Evolutionary conservation across 2,797 vertebrate genomes (phyloP).

Genomic region (Danio tinwini): DNA sequence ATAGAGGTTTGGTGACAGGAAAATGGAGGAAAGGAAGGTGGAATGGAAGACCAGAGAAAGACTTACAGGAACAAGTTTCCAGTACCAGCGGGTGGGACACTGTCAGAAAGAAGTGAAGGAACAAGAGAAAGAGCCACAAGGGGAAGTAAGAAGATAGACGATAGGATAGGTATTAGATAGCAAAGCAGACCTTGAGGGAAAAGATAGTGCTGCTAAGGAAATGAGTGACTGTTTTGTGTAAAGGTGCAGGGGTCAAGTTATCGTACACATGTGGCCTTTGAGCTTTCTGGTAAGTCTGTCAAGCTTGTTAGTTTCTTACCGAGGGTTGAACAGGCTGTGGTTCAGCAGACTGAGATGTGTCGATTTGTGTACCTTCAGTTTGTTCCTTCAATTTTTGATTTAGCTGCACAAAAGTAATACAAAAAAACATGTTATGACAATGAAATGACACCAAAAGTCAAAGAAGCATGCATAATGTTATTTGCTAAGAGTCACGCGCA

Average conservation of each 20-base stretch:
- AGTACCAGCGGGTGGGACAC: conserved; percentile 86
- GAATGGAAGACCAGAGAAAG: conserved; percentile 72
- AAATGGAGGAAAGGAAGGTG: conserved; percentile 67
- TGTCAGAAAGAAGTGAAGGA: conserved; percentile 69
- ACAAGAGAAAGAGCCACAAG: conserved; percentile 60
- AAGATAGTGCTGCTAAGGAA: conserved; percentile 50
- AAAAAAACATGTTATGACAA: conserved; percentile 3
- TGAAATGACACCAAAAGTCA: conserved; percentile 6
- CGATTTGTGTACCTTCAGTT: conserved; percentile 75
- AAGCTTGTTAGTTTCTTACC: conserved; percentile 70
- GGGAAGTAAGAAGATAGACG: conserved; percentile 73
- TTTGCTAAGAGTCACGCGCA: not conserved
- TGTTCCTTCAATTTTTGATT: conserved; percentile 83
- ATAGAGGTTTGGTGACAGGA: conserved; percentile 55
- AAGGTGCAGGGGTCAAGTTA: conserved; percentile 26
- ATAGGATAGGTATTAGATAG: conserved; percentile 80
- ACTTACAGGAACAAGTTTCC: conserved; percentile 90
- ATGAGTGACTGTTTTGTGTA: conserved; percentile 7
- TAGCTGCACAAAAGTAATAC: conserved; percentile 71
- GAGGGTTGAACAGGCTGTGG: conserved; percentile 79
- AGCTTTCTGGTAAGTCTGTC: not conserved
- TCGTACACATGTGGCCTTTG: not conserved
- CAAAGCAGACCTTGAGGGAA: conserved; percentile 66
- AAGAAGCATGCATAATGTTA: not conserved
- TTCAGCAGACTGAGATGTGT: conserved; percentile 72